A percentile compares a stretch with the other conserved stretches of the same genome.
phyloP scores from a whole-genome alignment of 2,888 invertebrate species.

The Cremastinae sp. region DNA sequence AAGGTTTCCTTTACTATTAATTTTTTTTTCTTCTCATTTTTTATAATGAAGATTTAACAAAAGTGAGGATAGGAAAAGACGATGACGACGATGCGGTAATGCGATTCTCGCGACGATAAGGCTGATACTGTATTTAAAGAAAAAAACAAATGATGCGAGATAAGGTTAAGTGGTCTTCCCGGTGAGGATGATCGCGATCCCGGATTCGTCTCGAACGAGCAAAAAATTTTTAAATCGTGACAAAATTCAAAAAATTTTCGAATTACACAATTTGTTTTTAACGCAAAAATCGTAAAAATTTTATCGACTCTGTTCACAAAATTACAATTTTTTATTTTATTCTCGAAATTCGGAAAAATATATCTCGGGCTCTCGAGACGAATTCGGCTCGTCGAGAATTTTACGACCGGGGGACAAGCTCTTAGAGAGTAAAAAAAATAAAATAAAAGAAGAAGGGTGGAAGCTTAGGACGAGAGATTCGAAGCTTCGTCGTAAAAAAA shows the following conservation, averaged over 20 bases:
- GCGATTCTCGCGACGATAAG: conserved; percentile 69
- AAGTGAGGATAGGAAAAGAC: conserved; percentile 58
- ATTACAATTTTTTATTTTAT: not conserved
- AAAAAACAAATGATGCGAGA: conserved; percentile 60
- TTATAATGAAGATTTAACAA: conserved; percentile 40
- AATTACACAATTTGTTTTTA: not conserved
- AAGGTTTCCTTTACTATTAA: conserved; percentile 57
- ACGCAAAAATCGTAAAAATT: not conserved
- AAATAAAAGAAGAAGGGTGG: not conserved
- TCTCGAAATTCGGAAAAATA: not conserved
- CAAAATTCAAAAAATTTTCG: not conserved
- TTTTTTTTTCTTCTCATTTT: conserved; percentile 14
- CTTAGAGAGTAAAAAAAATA: conserved; percentile 29
- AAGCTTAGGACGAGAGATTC: not conserved
- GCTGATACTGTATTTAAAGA: conserved; percentile 76
- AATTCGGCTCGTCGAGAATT: conserved; percentile 4
- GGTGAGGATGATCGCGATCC: too few species aligned
- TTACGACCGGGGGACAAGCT: conserved; percentile 13
- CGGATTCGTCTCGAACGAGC: not conserved
- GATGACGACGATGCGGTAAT: conserved; percentile 59
- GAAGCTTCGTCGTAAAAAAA: conserved; percentile 18
- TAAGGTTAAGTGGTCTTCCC: conserved; percentile 17
- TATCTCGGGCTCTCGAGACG: not conserved
- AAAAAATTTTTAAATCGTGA: not conserved
- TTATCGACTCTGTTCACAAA: too few species aligned